Conservation (phyloP, 1,140 invertebrate genomes). For the Eueides isabella region DNA sequence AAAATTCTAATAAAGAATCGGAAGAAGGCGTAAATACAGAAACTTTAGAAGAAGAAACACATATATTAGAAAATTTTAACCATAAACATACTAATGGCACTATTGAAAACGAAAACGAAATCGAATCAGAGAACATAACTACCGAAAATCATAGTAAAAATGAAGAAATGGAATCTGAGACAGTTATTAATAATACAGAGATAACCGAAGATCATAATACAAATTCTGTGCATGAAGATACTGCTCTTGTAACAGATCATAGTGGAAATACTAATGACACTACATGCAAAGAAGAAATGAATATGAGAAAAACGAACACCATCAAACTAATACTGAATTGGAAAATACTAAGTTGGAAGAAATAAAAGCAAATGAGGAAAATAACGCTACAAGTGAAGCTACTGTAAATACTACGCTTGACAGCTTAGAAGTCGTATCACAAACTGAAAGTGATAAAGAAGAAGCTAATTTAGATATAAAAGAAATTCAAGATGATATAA, state of each 20-base stretch:
- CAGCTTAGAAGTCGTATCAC: slow-evolving; percentile 10
- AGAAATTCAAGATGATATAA: slow-evolving; percentile 30
- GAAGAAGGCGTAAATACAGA: slow-evolving; percentile 16
- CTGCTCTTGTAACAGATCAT: slow-evolving; percentile 14
- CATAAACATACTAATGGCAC: slow-evolving; percentile 27
- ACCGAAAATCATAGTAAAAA: slow-evolving; percentile 37
- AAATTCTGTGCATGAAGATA: slow-evolving; percentile 3
- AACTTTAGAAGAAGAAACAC: slow-evolving; percentile 21
- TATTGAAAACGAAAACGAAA: slow-evolving; percentile 35
- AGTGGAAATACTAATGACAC: slow-evolving; percentile 44
- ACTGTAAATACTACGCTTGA: slow-evolving; percentile 36
- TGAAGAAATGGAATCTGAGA: slow-evolving; percentile 40
- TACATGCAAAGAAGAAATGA: slow-evolving; percentile 31
- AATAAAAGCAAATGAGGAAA: slow-evolving; percentile 13
- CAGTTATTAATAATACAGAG: neutral
- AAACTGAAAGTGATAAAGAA: slow-evolving; percentile 29
- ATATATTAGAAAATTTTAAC: slow-evolving; percentile 16
- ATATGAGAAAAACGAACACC: neutral
- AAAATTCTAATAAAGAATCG: slow-evolving; percentile 24
- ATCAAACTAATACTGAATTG: neutral
- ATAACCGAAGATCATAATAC: slow-evolving; percentile 9
- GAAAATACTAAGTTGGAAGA: slow-evolving; percentile 15
- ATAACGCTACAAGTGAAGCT: slow-evolving; percentile 29
- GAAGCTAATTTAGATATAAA: slow-evolving; percentile 31
- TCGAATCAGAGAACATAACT: slow-evolving; percentile 37